These are phyloP conservation scores for Andinoacara biseriatus DNA, from an alignment of 2,113 vertebrate genomes.

Conservation along the genomic window DNA sequence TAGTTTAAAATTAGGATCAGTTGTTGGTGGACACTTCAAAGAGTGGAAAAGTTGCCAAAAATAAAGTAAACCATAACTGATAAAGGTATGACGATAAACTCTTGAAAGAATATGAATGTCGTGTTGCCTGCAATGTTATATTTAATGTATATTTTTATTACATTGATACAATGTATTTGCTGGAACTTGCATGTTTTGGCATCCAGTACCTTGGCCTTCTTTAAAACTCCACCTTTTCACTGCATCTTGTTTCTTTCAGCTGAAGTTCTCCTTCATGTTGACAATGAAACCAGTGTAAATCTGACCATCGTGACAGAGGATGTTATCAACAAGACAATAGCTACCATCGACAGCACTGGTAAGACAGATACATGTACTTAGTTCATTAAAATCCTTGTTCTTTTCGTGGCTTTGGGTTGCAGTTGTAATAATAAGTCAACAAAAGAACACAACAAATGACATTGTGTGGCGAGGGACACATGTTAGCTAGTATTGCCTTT, in stretches of 20 bases:
- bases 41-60: not conserved
- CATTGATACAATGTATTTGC: not conserved
- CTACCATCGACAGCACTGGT: constrained; percentile 26
- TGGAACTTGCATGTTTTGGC: not conserved
- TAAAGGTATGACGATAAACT: not conserved
- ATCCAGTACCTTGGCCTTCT: not conserved
- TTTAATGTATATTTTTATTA: not conserved
- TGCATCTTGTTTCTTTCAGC: constrained; percentile 27
- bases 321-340: constrained; percentile 30
- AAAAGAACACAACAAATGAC: too few species aligned
- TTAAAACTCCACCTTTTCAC: not conserved
- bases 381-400: not conserved
- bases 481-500: too few species aligned
- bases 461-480: too few species aligned
- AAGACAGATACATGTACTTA: not conserved
- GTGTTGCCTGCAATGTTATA: not conserved
- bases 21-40: not conserved
- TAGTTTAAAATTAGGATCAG: not conserved
- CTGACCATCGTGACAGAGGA: constrained; percentile 14
- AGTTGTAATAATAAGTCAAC: too few species aligned
- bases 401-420: not conserved
- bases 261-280: not conserved
- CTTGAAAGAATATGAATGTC: not conserved
- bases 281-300: constrained; percentile 32
- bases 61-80: not conserved